A percentile compares a stretch with the other conserved stretches of the same genome.
phyloP scores from a whole-genome alignment of 2,888 invertebrate species.

The Cremastinae sp. region DNA sequence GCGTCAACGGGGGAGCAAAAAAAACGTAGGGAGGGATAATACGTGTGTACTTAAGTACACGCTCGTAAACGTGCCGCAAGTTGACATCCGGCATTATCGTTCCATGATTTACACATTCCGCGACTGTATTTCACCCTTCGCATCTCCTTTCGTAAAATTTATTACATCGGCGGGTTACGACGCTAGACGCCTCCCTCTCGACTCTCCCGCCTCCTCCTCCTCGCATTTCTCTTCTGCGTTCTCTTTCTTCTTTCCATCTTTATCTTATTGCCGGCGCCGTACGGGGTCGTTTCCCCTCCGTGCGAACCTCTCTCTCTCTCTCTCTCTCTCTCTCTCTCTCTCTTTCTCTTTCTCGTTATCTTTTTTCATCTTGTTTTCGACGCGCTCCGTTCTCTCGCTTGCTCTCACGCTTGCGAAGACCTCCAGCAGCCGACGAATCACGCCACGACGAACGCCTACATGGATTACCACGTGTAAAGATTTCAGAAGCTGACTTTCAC shows the following conservation, averaged over 20 bases:
- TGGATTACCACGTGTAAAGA: slow-evolving; percentile 62
- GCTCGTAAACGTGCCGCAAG: slow-evolving; percentile 73
- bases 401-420: slow-evolving; percentile 25
- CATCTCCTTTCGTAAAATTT: slow-evolving; percentile 76
- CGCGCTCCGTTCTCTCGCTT: slow-evolving; percentile 31
- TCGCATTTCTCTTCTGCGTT: slow-evolving; percentile 9
- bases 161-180: slow-evolving; percentile 63
- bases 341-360: neutral
- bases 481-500: neutral
- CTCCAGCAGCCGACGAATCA: slow-evolving; percentile 38
- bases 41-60: slow-evolving; percentile 63
- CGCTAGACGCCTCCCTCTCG: slow-evolving; percentile 55
- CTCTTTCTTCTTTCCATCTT: slow-evolving; percentile 42
- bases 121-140: slow-evolving; percentile 75
- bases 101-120: slow-evolving; percentile 75
- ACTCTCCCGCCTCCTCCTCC: neutral
- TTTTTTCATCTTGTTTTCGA: neutral
- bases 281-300: slow-evolving; percentile 13
- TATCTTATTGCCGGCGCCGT: slow-evolving; percentile 35
- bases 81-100: slow-evolving; percentile 78
- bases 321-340: neutral
- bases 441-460: slow-evolving; percentile 58
- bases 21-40: slow-evolving; percentile 27
- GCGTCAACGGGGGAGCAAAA: slow-evolving; percentile 1
- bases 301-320: neutral